Conservation (phyloP, 2,113 vertebrate genomes). For the Rostratula benghalensis region DNA sequence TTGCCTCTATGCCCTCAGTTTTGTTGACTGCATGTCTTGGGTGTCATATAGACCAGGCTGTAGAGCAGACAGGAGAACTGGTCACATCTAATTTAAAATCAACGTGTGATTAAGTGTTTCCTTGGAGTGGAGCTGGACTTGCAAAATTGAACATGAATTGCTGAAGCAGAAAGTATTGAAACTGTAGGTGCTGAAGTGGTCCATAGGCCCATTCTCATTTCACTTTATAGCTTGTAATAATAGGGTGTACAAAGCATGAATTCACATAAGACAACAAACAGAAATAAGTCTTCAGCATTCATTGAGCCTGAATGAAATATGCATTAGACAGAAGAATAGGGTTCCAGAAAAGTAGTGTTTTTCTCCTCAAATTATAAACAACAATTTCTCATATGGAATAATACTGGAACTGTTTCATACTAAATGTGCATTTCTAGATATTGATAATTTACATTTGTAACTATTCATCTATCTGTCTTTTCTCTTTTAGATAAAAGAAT, state of each 20-base stretch:
- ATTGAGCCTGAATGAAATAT: neutral
- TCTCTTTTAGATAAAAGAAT: slow-evolving; percentile 80
- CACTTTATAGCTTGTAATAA: neutral
- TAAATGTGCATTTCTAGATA: neutral
- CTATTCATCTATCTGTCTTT: neutral
- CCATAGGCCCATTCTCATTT: neutral
- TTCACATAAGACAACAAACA: neutral
- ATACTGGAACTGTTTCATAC: neutral
- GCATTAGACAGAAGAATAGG: neutral
- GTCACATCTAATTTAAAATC: slow-evolving; percentile 16
- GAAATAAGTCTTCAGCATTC: neutral
- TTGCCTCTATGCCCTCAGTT: neutral
- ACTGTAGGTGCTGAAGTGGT: neutral
- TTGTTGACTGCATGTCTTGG: neutral
- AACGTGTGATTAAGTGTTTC: neutral
- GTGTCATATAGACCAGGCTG: neutral
- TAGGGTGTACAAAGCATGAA: neutral
- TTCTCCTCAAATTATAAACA: neutral
- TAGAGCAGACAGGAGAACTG: neutral
- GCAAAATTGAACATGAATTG: neutral
- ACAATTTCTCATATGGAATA: neutral
- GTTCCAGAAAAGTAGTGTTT: neutral
- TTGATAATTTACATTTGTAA: neutral
- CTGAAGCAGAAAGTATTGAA: neutral
- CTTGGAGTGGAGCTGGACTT: neutral